Conservation (phyloP, 1,140 invertebrate genomes). For the Odontomachus brunneus region DNA sequence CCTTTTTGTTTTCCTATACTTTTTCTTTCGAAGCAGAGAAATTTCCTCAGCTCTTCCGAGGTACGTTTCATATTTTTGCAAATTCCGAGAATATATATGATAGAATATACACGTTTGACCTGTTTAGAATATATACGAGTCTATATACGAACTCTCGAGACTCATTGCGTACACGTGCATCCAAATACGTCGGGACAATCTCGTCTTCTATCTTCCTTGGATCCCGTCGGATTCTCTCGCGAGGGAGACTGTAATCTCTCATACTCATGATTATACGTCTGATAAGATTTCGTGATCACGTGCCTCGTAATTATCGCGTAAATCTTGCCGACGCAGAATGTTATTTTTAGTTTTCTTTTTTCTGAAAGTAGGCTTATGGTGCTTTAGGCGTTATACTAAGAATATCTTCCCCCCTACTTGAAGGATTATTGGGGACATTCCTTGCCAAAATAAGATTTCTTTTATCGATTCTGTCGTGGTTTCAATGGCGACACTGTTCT, state of each 20-base stretch:
- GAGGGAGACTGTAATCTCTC: not conserved
- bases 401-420: not conserved
- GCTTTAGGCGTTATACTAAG: slow-evolving; percentile 20
- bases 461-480: not conserved
- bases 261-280: not conserved
- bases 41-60: too few species aligned
- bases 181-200: not conserved
- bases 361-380: not conserved
- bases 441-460: not conserved
- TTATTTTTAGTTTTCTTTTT: not conserved
- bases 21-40: too few species aligned
- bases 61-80: not conserved
- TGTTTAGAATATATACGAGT: not conserved
- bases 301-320: not conserved
- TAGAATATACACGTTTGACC: too few species aligned
- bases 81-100: not conserved
- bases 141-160: not conserved
- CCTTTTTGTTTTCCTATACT: too few species aligned
- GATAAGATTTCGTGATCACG: not conserved
- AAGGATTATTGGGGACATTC: slow-evolving; percentile 17
- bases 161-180: not conserved
- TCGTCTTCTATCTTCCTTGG: not conserved
- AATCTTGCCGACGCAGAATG: not conserved
- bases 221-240: not conserved
- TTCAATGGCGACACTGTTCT: not conserved